Percentiles rank a stretch among this genome's conserved stretches.
Conservation (phyloP, 2,113 vertebrate species). For the Ptilorrhoa leucosticta region DNA sequence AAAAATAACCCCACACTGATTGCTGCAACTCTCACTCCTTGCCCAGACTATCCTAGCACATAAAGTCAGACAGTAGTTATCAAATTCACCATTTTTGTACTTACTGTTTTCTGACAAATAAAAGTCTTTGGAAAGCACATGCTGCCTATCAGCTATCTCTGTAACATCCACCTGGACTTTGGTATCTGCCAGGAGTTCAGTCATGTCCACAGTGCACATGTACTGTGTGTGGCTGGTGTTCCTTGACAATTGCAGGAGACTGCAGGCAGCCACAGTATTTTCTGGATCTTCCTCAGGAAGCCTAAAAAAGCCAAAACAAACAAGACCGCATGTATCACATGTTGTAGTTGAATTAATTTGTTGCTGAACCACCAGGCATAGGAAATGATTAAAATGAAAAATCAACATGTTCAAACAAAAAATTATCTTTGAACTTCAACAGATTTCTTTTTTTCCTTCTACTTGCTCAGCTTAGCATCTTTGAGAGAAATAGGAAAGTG, state of each 20-base stretch:
- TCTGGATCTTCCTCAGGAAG: not conserved
- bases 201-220: constrained; percentile 61
- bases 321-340: not conserved
- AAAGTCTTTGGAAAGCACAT: constrained; percentile 26
- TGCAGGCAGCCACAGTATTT: constrained; percentile 41
- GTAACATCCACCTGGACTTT: constrained; percentile 55
- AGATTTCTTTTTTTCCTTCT: not conserved
- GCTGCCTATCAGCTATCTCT: not conserved
- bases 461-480: not conserved
- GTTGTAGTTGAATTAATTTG: not conserved
- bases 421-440: not conserved
- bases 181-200: constrained; percentile 2
- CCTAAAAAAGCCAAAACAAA: constrained; percentile 21
- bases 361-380: not conserved
- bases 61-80: not conserved
- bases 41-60: not conserved
- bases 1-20: not conserved
- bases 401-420: not conserved
- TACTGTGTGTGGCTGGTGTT: constrained; percentile 39
- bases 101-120: constrained; percentile 61
- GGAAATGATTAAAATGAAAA: not conserved
- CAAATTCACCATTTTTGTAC: constrained; percentile 10
- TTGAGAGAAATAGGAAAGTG: not conserved
- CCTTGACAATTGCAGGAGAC: constrained; percentile 5
- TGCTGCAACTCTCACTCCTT: not conserved